Evolutionary conservation across 2,797 vertebrate species (phyloP).

Genomic region (Sitta carolinensis): DNA sequence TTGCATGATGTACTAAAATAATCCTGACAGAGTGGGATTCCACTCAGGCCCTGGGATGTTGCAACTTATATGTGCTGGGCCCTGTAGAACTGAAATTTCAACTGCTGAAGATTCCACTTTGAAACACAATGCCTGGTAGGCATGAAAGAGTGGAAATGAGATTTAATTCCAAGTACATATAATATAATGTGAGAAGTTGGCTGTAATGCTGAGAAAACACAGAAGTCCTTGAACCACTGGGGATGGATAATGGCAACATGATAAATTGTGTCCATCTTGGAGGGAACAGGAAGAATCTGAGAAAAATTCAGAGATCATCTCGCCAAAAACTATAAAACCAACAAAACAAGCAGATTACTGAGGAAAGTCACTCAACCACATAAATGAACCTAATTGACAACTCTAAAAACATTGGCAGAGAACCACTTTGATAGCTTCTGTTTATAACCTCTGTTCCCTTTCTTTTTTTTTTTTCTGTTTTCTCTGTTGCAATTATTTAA

Average conservation of each 20-base stretch:
- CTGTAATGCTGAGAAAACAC: neutral
- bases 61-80: neutral
- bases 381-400: neutral
- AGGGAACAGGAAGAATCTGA: neutral
- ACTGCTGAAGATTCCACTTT: neutral
- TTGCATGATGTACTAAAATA: rapidly evolving
- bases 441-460: neutral
- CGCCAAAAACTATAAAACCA: neutral
- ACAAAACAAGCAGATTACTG: neutral
- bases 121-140: neutral
- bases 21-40: neutral
- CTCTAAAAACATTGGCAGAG: neutral
- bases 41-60: neutral
- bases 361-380: neutral
- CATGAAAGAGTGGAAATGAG: neutral
- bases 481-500: neutral
- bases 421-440: neutral
- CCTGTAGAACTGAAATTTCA: neutral
- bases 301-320: neutral
- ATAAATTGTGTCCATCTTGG: neutral
- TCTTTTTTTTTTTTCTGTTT: neutral
- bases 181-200: neutral
- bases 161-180: neutral
- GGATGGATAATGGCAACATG: neutral
- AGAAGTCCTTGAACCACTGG: neutral